Evolutionary conservation across 2,113 vertebrate genomes (phyloP).

Genomic region (Leucosticte australis): DNA sequence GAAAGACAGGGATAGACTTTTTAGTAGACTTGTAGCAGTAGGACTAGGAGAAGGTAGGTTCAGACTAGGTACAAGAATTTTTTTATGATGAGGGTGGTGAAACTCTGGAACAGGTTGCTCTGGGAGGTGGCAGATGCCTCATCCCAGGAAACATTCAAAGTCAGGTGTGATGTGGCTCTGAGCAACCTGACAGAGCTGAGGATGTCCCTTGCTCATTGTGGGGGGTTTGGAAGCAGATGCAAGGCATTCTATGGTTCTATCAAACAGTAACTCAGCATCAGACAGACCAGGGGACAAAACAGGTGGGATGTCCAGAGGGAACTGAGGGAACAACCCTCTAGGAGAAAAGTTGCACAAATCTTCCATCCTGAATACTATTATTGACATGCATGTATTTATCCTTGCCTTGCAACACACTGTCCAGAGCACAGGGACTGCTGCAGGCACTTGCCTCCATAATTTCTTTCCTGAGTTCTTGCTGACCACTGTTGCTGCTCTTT

Average conservation of each 20-base stretch:
- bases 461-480: background rate
- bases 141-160: background rate
- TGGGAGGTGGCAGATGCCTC: background rate
- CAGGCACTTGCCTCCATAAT: background rate
- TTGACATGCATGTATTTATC: background rate
- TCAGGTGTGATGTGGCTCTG: accelerated
- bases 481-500: background rate
- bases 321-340: background rate
- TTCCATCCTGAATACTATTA: background rate
- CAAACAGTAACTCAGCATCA: background rate
- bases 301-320: background rate
- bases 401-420: background rate
- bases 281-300: background rate
- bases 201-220: background rate
- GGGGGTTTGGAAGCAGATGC: background rate
- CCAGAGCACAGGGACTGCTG: background rate
- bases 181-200: background rate
- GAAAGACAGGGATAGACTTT: background rate
- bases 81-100: background rate
- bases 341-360: background rate
- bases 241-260: background rate
- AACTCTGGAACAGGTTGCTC: background rate
- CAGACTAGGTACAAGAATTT: background rate
- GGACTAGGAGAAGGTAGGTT: background rate
- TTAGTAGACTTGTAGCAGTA: background rate